Base-by-base conservation (phyloP, 2,113 vertebrate genomes). In the Toxotes chatareus region DNA sequence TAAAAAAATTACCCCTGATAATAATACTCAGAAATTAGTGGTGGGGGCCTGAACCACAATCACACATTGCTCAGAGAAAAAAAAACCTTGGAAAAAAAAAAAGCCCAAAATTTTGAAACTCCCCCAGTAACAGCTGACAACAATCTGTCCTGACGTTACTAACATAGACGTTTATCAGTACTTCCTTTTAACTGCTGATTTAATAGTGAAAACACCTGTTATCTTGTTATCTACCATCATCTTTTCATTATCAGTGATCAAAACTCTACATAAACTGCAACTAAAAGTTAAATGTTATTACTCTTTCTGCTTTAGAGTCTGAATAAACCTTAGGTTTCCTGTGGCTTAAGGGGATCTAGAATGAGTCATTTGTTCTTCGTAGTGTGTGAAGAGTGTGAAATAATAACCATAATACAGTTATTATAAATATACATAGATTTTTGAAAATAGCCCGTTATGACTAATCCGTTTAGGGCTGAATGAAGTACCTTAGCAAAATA, bases 1-100 rank as follows among this genome's bases (percentile, higher is more conserved):
- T 47, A 69, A 79, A 73, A 79, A 73, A 84, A 83, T 8, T 34
- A 77, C 55, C 56, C 63, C n/a, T 8, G 3, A 79, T 60, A 49
- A 46, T 9, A 73, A 75, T 49, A 19, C 31, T 49, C 6, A 73
- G 53, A 80, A 75, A 74, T 69, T 23, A 62, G 34, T 66, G 23
- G 27, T 79, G 9, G 23, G 9, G 5, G 7, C 1, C 36, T 27
- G 16, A 4, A n/a, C 23, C 8, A 51, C 4, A 14, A 19, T 57
- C 21, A 36, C 17, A 57, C 31, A 46, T 71, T 53, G 79, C 19
- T 80, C 62, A 73, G 32, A 79, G 21, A 23, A 27, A 66, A 11
- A 76, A 51, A 62, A 27, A 19, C 8, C 57, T 34, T 36, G 36
- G 36, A 36, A 36, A 40, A 6, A 7, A 38, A 71, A 47, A 44